Evolutionary conservation across 2,888 invertebrate species (phyloP).

Genomic region (Hydropsyche betteni): DNA sequence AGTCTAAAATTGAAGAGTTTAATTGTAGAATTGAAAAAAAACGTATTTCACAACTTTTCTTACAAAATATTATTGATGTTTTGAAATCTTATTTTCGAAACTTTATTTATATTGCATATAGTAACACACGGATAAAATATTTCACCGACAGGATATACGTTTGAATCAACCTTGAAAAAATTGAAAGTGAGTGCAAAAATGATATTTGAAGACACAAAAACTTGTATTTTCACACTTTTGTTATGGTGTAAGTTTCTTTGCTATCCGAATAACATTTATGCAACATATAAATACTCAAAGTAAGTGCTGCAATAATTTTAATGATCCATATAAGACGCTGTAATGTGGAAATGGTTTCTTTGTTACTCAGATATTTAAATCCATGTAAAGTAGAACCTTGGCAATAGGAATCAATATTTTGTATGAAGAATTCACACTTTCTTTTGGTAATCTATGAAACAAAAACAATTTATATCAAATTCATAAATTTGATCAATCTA

Average conservation of each 20-base stretch:
- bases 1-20: conserved; percentile 4
- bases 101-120: conserved; percentile 46
- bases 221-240: conserved; percentile 32
- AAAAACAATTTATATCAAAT: neutral
- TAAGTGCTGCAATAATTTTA: conserved; percentile 20
- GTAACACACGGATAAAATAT: conserved; percentile 49
- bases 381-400: conserved; percentile 52
- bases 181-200: neutral
- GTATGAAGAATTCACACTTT: neutral
- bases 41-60: conserved; percentile 10
- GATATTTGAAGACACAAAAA: neutral
- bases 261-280: conserved; percentile 46
- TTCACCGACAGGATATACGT: conserved; percentile 47
- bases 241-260: conserved; percentile 50
- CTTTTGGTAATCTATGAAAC: neutral
- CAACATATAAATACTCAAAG: conserved; percentile 41
- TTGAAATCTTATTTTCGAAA: conserved; percentile 44
- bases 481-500: neutral
- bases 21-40: conserved; percentile 2
- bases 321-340: conserved; percentile 47
- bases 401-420: conserved; percentile 44
- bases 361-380: conserved; percentile 51
- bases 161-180: conserved; percentile 41
- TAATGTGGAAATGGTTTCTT: conserved; percentile 48
- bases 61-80: conserved; percentile 41